Evolutionary conservation across 1,140 invertebrate genomes (phyloP), one percentile per base, ranked within the genome.

Genomic region (Eurosta solidaginis): DNA sequence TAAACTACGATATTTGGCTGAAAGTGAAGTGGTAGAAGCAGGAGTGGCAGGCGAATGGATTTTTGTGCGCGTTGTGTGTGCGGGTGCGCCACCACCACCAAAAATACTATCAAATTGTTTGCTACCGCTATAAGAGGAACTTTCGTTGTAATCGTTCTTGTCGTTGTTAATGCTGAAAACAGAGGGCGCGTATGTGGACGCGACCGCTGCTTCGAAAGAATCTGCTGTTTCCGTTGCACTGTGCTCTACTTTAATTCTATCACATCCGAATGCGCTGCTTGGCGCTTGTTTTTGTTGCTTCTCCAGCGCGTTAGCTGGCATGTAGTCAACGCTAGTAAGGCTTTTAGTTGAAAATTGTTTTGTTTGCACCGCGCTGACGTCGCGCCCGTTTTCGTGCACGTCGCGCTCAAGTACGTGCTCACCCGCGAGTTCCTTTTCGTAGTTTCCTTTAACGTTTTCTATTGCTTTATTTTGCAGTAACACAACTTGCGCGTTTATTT

Each of bases 1-100:
- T 89, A 95, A 91, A 89, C 94, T 95, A 81, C 93, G 94, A 85
- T 94, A 95, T 83, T 93, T 93, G 88, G 93, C 93, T 81, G 90
- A 87, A 79, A 87, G 83, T 78, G 85, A 86, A 81, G 81, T 87
- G 45, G 80, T 74, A 68, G 83, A 82, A 80, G 68, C 47, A 59
- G 10, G 44, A 36, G 54, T 36, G 4, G 25, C 12, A 20, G 79
- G 76, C 74, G 84, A 80, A 81, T 54, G 10, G 27, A 49, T 78
- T 75, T 75, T 78, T 20, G 77, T 80, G 40, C 52, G n/a, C n/a
- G 77, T 74, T 47, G 49, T 40, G 59, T 29, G 59, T 68, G 59
- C 33, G 59, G 59, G 1, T 20, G 27, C 59, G 33, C 33, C 59
- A 27, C 78, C 78, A 79, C 33, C 59, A 27, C 78, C 78, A 79